Base-by-base conservation (phyloP, 2,888 invertebrate species). In the Brachylomia viminalis region DNA sequence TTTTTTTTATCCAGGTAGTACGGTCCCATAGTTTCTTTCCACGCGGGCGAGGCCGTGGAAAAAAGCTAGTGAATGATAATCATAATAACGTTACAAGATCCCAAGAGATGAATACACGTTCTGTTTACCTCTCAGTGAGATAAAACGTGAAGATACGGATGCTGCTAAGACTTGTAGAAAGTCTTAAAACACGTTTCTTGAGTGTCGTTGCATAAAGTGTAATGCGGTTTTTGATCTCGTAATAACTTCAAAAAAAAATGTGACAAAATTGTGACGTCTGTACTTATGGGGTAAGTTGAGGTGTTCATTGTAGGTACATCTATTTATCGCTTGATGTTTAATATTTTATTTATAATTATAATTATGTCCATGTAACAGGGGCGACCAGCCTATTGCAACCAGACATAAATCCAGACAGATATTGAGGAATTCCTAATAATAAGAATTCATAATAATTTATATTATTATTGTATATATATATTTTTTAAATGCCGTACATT, bases 141-240 rank as follows among this genome's bases (percentile, higher is more conserved):
- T 83, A 78, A 85, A 83, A 83, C 83, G 77, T 77, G 73, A 80
- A 86, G 77, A 84, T 85, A 77, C 70, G 73, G 76, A 79, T 84
- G 75, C 62, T 82, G 72, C 72, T 52, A 30, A 72, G 66, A 33
- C 61, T 61, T 11, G 77, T 85, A 82, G 83, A 85, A 87, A 85
- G 85, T 86, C 70, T 77, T 17, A 64, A 38, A 85, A 80, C 79
- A 52, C 76, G 79, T 79, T 77, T 58, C 61, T 45, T 20, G 45
- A 72, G 52, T 64, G 65, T 68, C 33, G 61, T 82, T 82, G 71
- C 45, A 74, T 72, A 69, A 56, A 72, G 70, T 62, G 13, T 67
- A 58, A 75, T 59, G 70, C n/a, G 73, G 68, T 72, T 85, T 30
- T 77, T 72, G 72, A 81, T 83, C 77, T 58, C 52, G 15, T 62